phyloP scores from a whole-genome alignment of 2,888 invertebrate species.

The Napeogenes inachia region DNA sequence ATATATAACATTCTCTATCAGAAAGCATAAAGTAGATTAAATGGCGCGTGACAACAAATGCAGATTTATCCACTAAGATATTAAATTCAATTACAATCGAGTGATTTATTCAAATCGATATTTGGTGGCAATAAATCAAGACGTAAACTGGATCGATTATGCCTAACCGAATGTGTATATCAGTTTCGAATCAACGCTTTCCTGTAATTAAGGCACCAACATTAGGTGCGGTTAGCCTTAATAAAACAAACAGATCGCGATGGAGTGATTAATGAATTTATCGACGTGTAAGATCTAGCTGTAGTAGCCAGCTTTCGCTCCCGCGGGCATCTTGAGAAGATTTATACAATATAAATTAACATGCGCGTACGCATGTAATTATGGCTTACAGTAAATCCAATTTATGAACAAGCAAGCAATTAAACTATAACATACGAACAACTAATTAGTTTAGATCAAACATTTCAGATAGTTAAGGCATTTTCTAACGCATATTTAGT shows the following conservation, averaged over 20 bases:
- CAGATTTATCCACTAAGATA: no score
- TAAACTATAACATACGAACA: slow-evolving; percentile 8
- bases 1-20: no score
- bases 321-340: slow-evolving; percentile 44
- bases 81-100: slow-evolving; percentile 13
- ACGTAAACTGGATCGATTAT: slow-evolving; percentile 30
- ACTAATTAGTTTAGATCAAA: slow-evolving; percentile 4
- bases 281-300: slow-evolving; percentile 46
- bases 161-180: slow-evolving; percentile 33
- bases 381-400: slow-evolving; percentile 20
- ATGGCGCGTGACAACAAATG: no score
- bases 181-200: slow-evolving; percentile 35
- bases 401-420: slow-evolving; percentile 17
- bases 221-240: slow-evolving; percentile 32
- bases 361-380: slow-evolving; percentile 28
- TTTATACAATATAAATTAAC: slow-evolving; percentile 36
- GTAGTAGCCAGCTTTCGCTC: slow-evolving; percentile 56
- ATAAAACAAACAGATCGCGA: slow-evolving; percentile 34
- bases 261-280: slow-evolving; percentile 58
- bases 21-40: no score
- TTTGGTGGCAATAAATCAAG: slow-evolving; percentile 25
- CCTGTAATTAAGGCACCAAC: slow-evolving; percentile 36
- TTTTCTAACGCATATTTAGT: background rate
- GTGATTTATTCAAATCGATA: slow-evolving; percentile 14
- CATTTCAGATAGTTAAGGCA: background rate